phyloP scores from a whole-genome alignment of 2,888 invertebrate species.

The Phyto melanocephala region DNA sequence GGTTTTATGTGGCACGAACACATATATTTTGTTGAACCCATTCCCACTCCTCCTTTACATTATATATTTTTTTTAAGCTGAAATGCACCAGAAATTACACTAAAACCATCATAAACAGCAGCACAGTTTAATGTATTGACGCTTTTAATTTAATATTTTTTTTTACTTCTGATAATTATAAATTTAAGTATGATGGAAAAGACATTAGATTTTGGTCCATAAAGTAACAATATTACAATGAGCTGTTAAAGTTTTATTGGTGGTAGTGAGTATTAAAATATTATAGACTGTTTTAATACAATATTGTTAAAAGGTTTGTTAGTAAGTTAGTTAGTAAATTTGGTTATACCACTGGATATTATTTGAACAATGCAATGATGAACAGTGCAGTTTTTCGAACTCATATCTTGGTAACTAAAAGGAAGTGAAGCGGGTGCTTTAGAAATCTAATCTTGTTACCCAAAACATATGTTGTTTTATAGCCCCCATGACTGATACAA shows the following conservation, averaged over 20 bases:
- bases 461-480: too few relatives aligned
- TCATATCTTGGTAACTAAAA: too few relatives aligned
- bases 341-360: too few relatives aligned
- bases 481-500: too few relatives aligned
- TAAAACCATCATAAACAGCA: slow-evolving; percentile 24
- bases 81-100: background rate
- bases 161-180: background rate
- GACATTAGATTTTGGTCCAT: background rate
- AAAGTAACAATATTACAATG: background rate
- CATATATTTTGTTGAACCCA: background rate
- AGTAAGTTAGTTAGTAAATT: too few relatives aligned
- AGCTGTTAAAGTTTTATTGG: background rate
- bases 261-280: too few relatives aligned
- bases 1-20: background rate
- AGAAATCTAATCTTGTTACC: too few relatives aligned
- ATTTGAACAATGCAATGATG: too few relatives aligned
- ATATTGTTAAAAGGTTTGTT: too few relatives aligned
- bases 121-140: slow-evolving; percentile 5
- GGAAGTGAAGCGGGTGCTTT: too few relatives aligned
- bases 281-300: too few relatives aligned
- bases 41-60: background rate
- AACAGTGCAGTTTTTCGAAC: too few relatives aligned
- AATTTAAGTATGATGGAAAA: slow-evolving; percentile 5
- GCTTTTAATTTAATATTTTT: background rate
- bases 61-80: background rate